Conservation (phyloP, 2,888 invertebrate genomes). For the Amphipoea oculea region DNA sequence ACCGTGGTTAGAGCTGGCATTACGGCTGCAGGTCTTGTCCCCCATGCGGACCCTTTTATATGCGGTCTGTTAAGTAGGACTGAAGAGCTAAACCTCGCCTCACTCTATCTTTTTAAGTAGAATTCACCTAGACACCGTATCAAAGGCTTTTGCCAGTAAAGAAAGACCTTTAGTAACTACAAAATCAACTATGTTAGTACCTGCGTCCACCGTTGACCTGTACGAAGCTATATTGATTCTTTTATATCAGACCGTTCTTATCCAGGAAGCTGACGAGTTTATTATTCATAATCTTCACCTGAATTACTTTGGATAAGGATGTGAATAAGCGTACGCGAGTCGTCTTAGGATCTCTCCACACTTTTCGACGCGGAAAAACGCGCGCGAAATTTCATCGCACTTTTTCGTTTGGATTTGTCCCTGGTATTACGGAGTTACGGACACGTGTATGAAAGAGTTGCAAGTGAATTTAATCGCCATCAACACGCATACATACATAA, state of each 20-base stretch:
- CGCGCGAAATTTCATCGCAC: neutral
- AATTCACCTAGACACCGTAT: neutral
- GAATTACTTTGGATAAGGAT: neutral
- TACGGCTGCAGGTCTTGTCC: neutral
- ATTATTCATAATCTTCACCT: neutral
- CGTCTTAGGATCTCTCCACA: constrained; percentile 1
- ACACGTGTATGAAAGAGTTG: constrained; percentile 2
- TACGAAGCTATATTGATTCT: neutral
- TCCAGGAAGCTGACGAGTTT: neutral
- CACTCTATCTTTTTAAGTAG: neutral
- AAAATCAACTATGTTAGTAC: neutral
- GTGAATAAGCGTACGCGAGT: neutral
- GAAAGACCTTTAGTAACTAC: neutral
- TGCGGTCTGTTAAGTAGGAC: neutral
- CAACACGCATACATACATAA: neutral
- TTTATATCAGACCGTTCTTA: neutral
- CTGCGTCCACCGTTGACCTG: neutral
- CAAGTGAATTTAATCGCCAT: neutral
- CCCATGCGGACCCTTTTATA: accelerated
- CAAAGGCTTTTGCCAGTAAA: constrained; percentile 2
- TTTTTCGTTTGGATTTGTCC: neutral
- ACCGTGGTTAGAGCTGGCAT: neutral
- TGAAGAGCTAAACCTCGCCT: neutral
- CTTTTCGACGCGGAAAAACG: neutral
- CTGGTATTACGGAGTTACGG: neutral